Base-by-base conservation (phyloP, 2,113 vertebrate species). In the Gorsachius goisagi region DNA sequence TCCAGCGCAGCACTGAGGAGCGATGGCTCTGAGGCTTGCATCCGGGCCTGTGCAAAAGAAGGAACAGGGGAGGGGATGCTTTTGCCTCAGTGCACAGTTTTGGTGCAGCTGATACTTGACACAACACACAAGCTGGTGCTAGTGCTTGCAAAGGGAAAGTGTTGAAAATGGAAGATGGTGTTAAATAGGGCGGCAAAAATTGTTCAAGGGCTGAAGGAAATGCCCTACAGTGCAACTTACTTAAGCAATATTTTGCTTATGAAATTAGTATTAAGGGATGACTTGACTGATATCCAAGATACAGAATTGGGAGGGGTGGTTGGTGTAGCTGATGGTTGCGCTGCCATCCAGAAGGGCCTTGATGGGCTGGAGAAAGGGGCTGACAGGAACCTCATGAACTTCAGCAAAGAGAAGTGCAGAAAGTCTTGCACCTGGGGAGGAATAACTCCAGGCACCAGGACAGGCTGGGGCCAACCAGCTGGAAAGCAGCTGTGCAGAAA, bases 241-340 rank as follows among this genome's bases (percentile, higher is more conserved):
- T 56, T 63, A 22, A 87, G 24, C 35, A 52, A 15, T 60, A 22
- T 56, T 69, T 85, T 78, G 9, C 18, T 59, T 63, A 19, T 75
- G 22, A 41, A 82, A 26, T 69, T 68, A 67, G 27, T 74, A 24
- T 41, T 76, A 56, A 82, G 33, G 32, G 39, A 12, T 49, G 21
- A 47, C 35, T 82, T 71, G 69, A 47, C 11, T 68, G 52, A 24
- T 56, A 37, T 0, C 23, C 3, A 14, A 84, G 55, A n/a, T 45
- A 24, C 2, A 44, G 69, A 74, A n/a, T 4, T n/a, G 9, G 7
- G 15, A 22, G 3, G 2, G 1, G 7, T 41, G 55, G 9, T 27
- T 75, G 52, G 9, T 75, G 5, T 1, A 64, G 53, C 26, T 68
- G 52, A 33, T 80, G 68, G 28, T 44, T 72, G 26, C 2, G 6